A percentile compares a stretch with the other conserved stretches of the same genome.
Evolutionary conservation across 2,888 invertebrate genomes (phyloP).

Genomic region (Ophonus ardosiacus): DNA sequence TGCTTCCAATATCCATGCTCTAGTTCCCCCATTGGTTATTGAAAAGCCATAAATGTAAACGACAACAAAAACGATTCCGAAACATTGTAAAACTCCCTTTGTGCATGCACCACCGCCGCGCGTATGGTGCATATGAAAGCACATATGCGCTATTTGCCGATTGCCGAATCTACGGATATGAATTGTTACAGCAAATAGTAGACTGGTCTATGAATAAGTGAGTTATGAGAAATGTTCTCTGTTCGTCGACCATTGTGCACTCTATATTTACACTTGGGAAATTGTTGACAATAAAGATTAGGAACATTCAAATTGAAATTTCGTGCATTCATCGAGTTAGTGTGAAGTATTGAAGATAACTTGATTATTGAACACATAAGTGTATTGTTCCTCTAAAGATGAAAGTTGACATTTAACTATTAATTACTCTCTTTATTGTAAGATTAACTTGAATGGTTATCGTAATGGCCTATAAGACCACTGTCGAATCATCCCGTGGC

Average conservation of each 20-base stretch:
- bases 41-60: conserved; percentile 56
- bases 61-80: conserved; percentile 35
- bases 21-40: conserved; percentile 53
- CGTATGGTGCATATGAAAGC: background rate
- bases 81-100: conserved; percentile 1
- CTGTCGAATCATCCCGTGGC: no score
- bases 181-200: background rate
- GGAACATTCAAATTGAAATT: no score
- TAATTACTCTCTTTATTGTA: no score
- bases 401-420: no score
- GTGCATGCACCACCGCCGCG: background rate
- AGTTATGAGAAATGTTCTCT: background rate
- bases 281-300: background rate
- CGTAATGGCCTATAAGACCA: no score
- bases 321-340: no score
- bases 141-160: background rate
- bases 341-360: no score
- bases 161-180: background rate
- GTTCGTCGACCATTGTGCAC: no score
- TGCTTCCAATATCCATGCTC: conserved; percentile 47
- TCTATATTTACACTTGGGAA: background rate
- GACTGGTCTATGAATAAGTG: background rate
- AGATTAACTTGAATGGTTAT: no score
- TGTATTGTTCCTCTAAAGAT: no score
- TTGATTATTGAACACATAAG: no score